These are phyloP conservation scores for Drosophila algonquin DNA, from an alignment of 2,888 invertebrate genomes.

Conservation along the genomic window DNA sequence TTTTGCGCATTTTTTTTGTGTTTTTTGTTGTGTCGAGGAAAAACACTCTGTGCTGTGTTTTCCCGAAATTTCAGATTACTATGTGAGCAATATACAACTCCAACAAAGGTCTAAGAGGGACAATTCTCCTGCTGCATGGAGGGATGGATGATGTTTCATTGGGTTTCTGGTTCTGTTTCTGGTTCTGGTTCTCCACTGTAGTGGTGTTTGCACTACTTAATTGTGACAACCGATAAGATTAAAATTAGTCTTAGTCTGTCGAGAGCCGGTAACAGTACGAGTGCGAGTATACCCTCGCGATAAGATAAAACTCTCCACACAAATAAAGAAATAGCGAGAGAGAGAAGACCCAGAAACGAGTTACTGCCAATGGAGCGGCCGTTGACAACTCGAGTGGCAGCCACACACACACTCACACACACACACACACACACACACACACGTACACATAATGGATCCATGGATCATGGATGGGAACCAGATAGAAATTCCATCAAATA, in stretches of 20 bases:
- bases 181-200: slow-evolving; percentile 36
- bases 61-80: slow-evolving; percentile 50
- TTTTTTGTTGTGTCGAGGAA: slow-evolving; percentile 11
- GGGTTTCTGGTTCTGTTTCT: slow-evolving; percentile 9
- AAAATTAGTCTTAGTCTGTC: slow-evolving; percentile 68
- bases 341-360: slow-evolving; percentile 49
- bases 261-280: slow-evolving; percentile 32
- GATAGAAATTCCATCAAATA: slow-evolving; percentile 52
- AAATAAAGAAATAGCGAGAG: neutral
- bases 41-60: slow-evolving; percentile 37
- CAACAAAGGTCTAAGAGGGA: neutral
- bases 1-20: slow-evolving; percentile 62
- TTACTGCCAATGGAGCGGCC: slow-evolving; percentile 58
- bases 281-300: slow-evolving; percentile 33
- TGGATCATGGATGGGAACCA: slow-evolving; percentile 32
- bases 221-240: slow-evolving; percentile 70
- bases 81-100: slow-evolving; percentile 62
- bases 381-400: slow-evolving; percentile 36
- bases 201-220: slow-evolving; percentile 75
- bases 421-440: neutral
- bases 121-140: slow-evolving; percentile 23
- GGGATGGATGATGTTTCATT: slow-evolving; percentile 23
- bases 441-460: neutral
- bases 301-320: slow-evolving; percentile 64
- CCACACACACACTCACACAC: neutral